Percentiles rank a stretch among this genome's conserved stretches.
These are phyloP conservation scores for Drosophila koepferae DNA, from an alignment of 2,888 invertebrate genomes.

Conservation along the genomic window DNA sequence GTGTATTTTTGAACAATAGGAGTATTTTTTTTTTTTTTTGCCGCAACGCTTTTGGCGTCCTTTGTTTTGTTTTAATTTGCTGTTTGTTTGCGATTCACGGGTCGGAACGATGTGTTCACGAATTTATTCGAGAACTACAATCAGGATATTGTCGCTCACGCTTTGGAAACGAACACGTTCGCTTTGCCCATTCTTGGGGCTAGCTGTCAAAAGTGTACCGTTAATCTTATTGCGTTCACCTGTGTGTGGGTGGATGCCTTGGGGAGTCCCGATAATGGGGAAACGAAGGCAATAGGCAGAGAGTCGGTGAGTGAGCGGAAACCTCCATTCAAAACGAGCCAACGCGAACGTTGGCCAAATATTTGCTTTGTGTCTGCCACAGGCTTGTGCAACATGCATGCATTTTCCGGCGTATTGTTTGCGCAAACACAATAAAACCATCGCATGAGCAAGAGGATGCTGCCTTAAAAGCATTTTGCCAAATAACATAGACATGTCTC, in stretches of 20 bases:
- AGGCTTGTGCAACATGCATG: slow-evolving; percentile 51
- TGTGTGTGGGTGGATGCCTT: slow-evolving; percentile 17
- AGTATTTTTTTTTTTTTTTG: slow-evolving; percentile 31
- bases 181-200: slow-evolving; percentile 17
- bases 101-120: slow-evolving; percentile 11
- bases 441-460: slow-evolving; percentile 8
- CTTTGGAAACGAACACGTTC: slow-evolving; percentile 1
- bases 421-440: slow-evolving; percentile 42
- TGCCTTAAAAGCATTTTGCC: slow-evolving; percentile 48
- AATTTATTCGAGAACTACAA: slow-evolving; percentile 34
- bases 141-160: slow-evolving; percentile 25
- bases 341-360: slow-evolving; percentile 41
- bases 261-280: slow-evolving; percentile 10
- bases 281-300: background rate
- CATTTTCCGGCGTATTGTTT: slow-evolving; percentile 48
- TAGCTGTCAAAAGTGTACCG: slow-evolving; percentile 44
- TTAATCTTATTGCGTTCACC: slow-evolving; percentile 64
- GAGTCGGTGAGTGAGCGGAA: background rate
- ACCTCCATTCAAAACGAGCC: slow-evolving; percentile 12
- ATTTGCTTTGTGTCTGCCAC: slow-evolving; percentile 54
- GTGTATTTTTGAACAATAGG: slow-evolving; percentile 25
- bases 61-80: slow-evolving; percentile 74
- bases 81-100: slow-evolving; percentile 44
- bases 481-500: slow-evolving; percentile 22
- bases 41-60: slow-evolving; percentile 31